Evolutionary conservation across 2,113 vertebrate genomes (phyloP), one percentile per base, ranked within the genome.

Genomic region (Crypturellus undulatus): DNA sequence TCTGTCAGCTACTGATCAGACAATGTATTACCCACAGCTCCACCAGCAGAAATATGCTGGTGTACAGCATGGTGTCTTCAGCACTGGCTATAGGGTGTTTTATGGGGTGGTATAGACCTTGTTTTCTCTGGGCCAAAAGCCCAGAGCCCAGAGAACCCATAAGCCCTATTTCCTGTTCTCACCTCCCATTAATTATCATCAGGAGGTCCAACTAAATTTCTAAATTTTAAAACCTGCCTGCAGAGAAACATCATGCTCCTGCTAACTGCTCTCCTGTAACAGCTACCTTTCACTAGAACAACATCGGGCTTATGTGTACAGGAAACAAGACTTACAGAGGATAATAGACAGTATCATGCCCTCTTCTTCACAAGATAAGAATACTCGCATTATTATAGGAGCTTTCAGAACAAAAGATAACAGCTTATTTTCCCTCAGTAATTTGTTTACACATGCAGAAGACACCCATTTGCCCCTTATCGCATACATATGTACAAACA

Each of bases 351-450:
- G 86, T 94, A 92, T 90, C 79, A 32, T 79, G 62, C n/a, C 54
- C 36, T 82, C 59, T 77, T 90, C 86, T 76, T 51, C 49, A 73
- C 40, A 59, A 92, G 90, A 90, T 96, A 96, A 95, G 69, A 84
- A 90, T 76, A 90, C 75, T 62, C 47, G 75, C 86, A 93, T 93
- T 95, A 92, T 49, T 93, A 80, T 89, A 87, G 96, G 94, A 94
- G 88, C 79, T 95, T 96, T 89, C 93, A 84, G 76, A 95, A 94
- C 82, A 78, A 93, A 85, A 95, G 92, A 95, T 92, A 97, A 96
- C 70, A 75, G 40, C 34, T 92, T 90, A 81, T 94, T 94, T 94
- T 90, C 47, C 75, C 62, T 90, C 65, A 79, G 56, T 86, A 94
- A 88, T 96, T 95, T 91, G 75, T 92, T 96, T 94, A 92, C 90